phyloP scores from a whole-genome alignment of 2,113 vertebrate species.

The Cyphomyrus plagiostoma region DNA sequence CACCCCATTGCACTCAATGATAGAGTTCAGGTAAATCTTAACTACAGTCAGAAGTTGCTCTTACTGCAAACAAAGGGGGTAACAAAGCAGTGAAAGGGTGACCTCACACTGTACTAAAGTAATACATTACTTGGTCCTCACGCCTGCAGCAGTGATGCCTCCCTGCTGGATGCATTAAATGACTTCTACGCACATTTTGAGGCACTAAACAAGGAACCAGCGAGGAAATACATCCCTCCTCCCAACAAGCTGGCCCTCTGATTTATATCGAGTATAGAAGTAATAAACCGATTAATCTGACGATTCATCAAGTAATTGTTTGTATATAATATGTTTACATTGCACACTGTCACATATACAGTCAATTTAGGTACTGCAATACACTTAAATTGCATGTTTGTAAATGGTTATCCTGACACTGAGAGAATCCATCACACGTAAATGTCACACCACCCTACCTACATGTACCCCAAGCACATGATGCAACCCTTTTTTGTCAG shows the following conservation, averaged over 20 bases:
- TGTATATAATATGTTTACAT: neutral
- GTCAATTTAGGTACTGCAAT: neutral
- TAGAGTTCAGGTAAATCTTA: neutral
- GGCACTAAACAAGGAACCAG: no score
- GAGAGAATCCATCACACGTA: neutral
- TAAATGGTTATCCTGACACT: neutral
- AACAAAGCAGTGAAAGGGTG: neutral
- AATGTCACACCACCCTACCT: neutral
- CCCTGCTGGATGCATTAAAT: no score
- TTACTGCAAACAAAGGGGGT: neutral
- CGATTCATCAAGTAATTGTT: neutral
- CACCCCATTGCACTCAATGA: neutral
- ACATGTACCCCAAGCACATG: neutral
- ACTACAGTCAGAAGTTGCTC: neutral
- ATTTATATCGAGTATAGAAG: neutral
- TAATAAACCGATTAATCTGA: neutral
- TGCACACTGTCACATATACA: neutral
- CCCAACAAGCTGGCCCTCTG: no score
- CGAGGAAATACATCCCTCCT: no score
- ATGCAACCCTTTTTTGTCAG: neutral
- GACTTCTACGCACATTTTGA: no score
- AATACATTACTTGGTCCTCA: no score
- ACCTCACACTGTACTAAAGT: neutral
- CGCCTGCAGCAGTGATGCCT: no score
- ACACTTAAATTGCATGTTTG: neutral